phyloP scores from a whole-genome alignment of 2,888 invertebrate genomes.

The Mythimna lalbum region DNA sequence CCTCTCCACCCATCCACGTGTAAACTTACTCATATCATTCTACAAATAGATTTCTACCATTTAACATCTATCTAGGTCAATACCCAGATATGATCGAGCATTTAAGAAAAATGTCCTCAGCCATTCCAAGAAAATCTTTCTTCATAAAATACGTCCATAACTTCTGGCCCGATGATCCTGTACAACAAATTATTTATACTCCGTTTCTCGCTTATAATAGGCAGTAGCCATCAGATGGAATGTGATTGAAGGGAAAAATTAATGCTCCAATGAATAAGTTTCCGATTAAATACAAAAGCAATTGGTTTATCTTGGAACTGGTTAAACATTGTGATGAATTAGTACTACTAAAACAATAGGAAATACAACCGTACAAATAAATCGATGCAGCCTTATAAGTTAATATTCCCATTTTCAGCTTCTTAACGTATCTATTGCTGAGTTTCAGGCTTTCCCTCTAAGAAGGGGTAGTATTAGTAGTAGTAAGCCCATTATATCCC shows the following conservation, averaged over 20 bases:
- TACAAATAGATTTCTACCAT: too few relatives aligned
- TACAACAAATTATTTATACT: constrained; percentile 59
- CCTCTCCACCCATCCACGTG: too few relatives aligned
- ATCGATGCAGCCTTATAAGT: too few relatives aligned
- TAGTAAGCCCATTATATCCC: too few relatives aligned
- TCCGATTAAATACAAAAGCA: constrained; percentile 38
- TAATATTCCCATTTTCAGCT: too few relatives aligned
- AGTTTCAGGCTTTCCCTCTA: too few relatives aligned
- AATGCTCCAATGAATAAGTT: constrained; percentile 54
- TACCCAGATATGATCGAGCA: neutral
- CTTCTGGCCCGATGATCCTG: constrained; percentile 31
- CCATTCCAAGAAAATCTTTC: constrained; percentile 8
- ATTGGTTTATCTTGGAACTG: constrained; percentile 27
- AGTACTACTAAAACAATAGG: neutral
- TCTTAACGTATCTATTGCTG: too few relatives aligned
- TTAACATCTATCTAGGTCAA: neutral
- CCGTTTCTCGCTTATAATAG: constrained; percentile 54
- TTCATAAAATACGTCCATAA: constrained; percentile 29
- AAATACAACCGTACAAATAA: neutral
- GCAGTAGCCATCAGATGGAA: constrained; percentile 32
- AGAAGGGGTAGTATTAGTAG: too few relatives aligned
- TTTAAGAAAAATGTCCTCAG: constrained; percentile 25
- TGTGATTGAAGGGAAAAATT: constrained; percentile 51
- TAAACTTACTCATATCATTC: too few relatives aligned
- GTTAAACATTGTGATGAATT: constrained; percentile 6